phyloP scores from a whole-genome alignment of 2,888 invertebrate genomes.

The Morinoia aosen region DNA sequence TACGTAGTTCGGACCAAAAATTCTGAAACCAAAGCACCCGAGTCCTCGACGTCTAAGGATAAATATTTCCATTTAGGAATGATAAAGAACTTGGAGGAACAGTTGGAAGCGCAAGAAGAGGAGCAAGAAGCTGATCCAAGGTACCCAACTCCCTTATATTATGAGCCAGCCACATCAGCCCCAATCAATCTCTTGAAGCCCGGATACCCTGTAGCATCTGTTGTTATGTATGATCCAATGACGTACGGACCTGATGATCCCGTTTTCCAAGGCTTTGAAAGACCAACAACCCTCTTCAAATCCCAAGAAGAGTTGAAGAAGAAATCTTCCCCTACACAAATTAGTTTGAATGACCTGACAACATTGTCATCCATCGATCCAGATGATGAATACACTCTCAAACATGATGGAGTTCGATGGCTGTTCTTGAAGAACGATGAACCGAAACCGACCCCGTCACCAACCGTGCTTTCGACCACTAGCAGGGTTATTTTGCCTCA shows the following conservation, averaged over 20 bases:
- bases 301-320: background rate
- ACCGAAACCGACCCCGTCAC: background rate
- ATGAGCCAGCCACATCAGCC: slow-evolving; percentile 34
- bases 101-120: background rate
- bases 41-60: background rate
- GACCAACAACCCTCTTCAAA: background rate
- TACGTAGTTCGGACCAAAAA: background rate
- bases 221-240: slow-evolving; percentile 32
- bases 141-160: slow-evolving; percentile 24
- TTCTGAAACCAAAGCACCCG: background rate
- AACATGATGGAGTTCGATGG: slow-evolving; percentile 46
- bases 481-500: slow-evolving; percentile 33
- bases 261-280: background rate
- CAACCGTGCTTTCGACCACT: slow-evolving; percentile 14
- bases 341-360: slow-evolving; percentile 23
- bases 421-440: slow-evolving; percentile 32
- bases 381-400: slow-evolving; percentile 41
- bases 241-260: slow-evolving; percentile 22
- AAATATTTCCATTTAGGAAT: slow-evolving; percentile 41
- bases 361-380: slow-evolving; percentile 30
- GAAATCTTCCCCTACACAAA: background rate
- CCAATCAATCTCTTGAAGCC: slow-evolving; percentile 28
- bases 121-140: slow-evolving; percentile 22
- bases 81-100: background rate
- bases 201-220: background rate